Base-by-base conservation (phyloP, 2,113 vertebrate genomes). In the Cranoglanis bouderius region DNA sequence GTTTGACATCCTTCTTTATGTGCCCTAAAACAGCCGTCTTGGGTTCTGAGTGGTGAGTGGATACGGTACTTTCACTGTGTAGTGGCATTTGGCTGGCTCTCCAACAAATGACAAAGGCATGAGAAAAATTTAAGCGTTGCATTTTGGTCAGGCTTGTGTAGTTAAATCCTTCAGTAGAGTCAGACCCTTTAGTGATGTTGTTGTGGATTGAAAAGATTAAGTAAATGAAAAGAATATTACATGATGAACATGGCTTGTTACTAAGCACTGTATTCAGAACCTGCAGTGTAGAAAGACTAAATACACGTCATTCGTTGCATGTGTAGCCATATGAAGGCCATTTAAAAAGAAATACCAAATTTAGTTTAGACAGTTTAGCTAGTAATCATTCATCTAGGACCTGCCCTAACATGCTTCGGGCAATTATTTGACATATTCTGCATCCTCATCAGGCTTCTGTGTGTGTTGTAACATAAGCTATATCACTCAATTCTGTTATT, bases 1-100 rank as follows among this genome's bases (percentile, higher is more conserved):
- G 85, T 40, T 87, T 87, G 81, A 84, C 24, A 40, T 87, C 14
- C 51, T 84, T 87, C 74, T 89, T 57, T 81, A 75, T 67, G 38
- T 87, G 81, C 40, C 82, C 63, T 82, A 82, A 87, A 55, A 72
- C 63, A 24, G 40, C 12, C 19, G 12, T 59, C 61, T 26, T 53
- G 29, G 19, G n/a, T 53, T 81, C 43, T 38, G 26, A 81, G 74
- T 70, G n/a, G 12, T 10, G 49, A 14, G 46, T 85, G 46, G 49
- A 85, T 40, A 81, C 8, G 10, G 55, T 49, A n/a, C 14, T 63
- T 63, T 77, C 5, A 43, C 29, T 51, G 84, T 35, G 67, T 6
- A 72, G 24, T 75, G 13, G 21, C 32, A 38, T 85, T 57, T 57
- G 67, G 14, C 40, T 85, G 21, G 35, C 12, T 75, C 7, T 6